Evolutionary conservation across 1,140 invertebrate genomes (phyloP).

Genomic region (Hycleus phaleratus): DNA sequence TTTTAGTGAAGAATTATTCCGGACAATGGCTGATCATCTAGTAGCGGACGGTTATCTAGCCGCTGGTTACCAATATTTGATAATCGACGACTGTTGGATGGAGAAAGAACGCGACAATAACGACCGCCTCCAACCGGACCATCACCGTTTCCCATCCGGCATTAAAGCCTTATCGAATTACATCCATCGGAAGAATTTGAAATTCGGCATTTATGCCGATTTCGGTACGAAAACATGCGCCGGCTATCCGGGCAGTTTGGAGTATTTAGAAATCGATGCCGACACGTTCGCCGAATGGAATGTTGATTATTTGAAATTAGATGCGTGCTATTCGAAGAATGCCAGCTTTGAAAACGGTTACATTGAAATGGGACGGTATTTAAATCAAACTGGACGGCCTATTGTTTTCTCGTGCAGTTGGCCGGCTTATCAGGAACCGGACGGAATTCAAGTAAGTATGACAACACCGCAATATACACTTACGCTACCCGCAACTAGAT

Average conservation of each 20-base stretch:
- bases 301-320: slow-evolving; percentile 84
- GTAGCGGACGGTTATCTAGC: slow-evolving; percentile 69
- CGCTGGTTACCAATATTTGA: slow-evolving; percentile 77
- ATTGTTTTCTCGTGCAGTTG: slow-evolving; percentile 87
- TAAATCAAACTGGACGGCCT: slow-evolving; percentile 72
- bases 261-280: slow-evolving; percentile 68
- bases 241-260: slow-evolving; percentile 76
- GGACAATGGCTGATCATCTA: slow-evolving; percentile 69
- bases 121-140: slow-evolving; percentile 64
- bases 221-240: slow-evolving; percentile 76
- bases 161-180: slow-evolving; percentile 74
- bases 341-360: slow-evolving; percentile 47
- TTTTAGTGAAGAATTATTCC: slow-evolving; percentile 69
- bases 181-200: slow-evolving; percentile 70
- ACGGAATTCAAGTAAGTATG: slow-evolving; percentile 34
- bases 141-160: slow-evolving; percentile 70
- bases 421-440: slow-evolving; percentile 66
- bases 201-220: slow-evolving; percentile 85
- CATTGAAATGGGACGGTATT: slow-evolving; percentile 30
- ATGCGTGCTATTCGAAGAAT: slow-evolving; percentile 72
- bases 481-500: too few species aligned
- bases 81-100: slow-evolving; percentile 87
- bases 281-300: slow-evolving; percentile 81
- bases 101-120: slow-evolving; percentile 56
- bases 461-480: too few species aligned